phyloP scores from a whole-genome alignment of 2,113 vertebrate genomes.

The Polypterus bichir region DNA sequence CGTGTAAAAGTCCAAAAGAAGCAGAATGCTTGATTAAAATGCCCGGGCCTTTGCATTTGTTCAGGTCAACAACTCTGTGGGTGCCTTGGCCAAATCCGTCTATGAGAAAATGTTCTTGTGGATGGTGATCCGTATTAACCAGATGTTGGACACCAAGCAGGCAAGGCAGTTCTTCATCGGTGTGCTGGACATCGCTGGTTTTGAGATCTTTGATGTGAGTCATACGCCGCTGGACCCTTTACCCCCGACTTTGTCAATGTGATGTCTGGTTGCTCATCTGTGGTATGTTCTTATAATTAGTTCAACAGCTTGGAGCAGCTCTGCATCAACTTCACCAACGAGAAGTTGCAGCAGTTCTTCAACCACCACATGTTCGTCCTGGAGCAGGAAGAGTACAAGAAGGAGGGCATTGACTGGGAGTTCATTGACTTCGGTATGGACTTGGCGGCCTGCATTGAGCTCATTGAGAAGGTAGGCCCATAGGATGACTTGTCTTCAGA shows the following conservation, averaged over 20 bases:
- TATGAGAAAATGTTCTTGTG: slow-evolving; percentile 72
- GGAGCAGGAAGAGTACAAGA: slow-evolving; percentile 60
- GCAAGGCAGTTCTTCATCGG: slow-evolving; percentile 24
- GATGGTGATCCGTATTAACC: slow-evolving; percentile 49
- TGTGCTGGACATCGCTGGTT: slow-evolving; percentile 26
- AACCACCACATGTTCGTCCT: slow-evolving; percentile 63
- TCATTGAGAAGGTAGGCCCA: slow-evolving; percentile 53
- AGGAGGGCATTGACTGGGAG: slow-evolving; percentile 53
- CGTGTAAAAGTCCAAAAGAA: no score
- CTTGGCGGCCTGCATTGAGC: slow-evolving; percentile 59
- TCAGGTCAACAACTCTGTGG: slow-evolving; percentile 39
- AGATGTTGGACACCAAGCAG: slow-evolving; percentile 20
- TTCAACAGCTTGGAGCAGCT: slow-evolving; percentile 48
- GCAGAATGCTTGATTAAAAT: no score
- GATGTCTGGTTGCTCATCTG: background rate
- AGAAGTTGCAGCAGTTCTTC: slow-evolving; percentile 62
- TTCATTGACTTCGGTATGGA: slow-evolving; percentile 66
- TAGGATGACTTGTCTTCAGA: background rate
- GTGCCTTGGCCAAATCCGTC: slow-evolving; percentile 46
- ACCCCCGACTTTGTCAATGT: background rate
- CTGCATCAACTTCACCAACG: slow-evolving; percentile 52
- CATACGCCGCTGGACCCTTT: background rate
- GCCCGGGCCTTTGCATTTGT: background rate
- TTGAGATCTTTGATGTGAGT: slow-evolving; percentile 27
- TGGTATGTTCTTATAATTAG: slow-evolving; percentile 16